Base-by-base conservation (phyloP, 1,140 invertebrate species). In the Orussus abietinus region DNA sequence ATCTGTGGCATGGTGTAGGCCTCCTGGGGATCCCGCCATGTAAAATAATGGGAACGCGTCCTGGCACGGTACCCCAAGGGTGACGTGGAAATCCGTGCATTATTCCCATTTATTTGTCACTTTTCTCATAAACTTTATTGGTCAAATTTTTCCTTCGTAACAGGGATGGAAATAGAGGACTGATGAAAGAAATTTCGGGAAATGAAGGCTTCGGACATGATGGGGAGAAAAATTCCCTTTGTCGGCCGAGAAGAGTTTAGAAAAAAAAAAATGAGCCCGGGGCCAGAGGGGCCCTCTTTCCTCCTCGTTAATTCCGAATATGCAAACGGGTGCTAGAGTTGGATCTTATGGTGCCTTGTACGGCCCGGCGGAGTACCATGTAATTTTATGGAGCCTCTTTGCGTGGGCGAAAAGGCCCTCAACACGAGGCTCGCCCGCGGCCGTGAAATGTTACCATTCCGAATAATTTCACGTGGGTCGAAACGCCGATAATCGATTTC, bases 11-110 rank as follows among this genome's bases (percentile, higher is more conserved):
- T 74, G 71, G 71, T 74, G 67, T 72, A 74, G 71, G 71, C 71
- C 71, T 74, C 62, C 64, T 70, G 71, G 71, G 71, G 71, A 74
- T 64, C 70, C 69, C 70, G 69, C 71, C 69, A 74, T 74, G 71
- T 74, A 71, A 74, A 74, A 74, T 49, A 74, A 74, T 55, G 71
- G 71, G 71, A 71, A 74, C 71, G 71, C 71, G 66, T 74, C 48
- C 53, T 26, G 37, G 58, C 55, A 66, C 67, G 62, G 68, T 74
- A 74, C 71, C 71, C 59, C 71, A 47, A 63, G 66, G 70, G 70
- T 74, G 62, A 71, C 66, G 70, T 52, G 71, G 71, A 74, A 72
- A 74, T 55, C 64, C 64, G 68, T 66, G 63, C 53, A 14, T 40
- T 43, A 22, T n/a, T 15, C 13, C 32, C 14, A 12, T 31, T 46